Percentiles rank a stretch among this genome's conserved stretches.
phyloP scores from a whole-genome alignment of 2,797 vertebrate genomes.

The Taeniopygia guttata region DNA sequence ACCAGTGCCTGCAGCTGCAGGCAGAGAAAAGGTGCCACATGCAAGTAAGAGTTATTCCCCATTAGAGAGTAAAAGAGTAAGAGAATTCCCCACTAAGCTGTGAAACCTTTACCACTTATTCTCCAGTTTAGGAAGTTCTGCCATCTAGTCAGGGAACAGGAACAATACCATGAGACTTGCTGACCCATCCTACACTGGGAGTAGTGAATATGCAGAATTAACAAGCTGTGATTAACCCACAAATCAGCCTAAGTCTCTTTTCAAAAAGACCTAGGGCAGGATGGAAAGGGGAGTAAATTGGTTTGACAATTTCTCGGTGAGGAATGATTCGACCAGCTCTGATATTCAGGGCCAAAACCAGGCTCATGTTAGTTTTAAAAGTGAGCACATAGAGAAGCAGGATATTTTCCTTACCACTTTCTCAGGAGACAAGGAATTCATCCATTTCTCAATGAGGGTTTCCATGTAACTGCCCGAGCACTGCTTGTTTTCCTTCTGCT shows the following conservation, averaged over 20 bases:
- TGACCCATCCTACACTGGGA: background rate
- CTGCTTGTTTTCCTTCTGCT: constrained; percentile 96
- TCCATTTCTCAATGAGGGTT: constrained; percentile 99
- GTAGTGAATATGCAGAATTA: background rate
- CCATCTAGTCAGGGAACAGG: background rate
- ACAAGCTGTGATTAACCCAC: background rate
- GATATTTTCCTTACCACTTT: constrained; percentile 87
- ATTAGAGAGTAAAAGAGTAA: background rate
- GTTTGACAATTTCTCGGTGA: background rate
- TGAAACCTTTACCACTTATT: background rate
- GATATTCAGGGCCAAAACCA: background rate
- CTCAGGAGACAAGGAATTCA: constrained; percentile 97
- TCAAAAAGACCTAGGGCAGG: background rate
- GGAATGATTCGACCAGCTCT: background rate
- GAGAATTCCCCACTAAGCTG: background rate
- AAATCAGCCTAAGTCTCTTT: background rate
- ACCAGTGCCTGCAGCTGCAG: background rate
- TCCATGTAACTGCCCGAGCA: constrained; percentile 98
- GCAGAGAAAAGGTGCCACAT: background rate
- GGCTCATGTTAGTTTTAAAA: background rate
- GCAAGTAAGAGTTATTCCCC: background rate
- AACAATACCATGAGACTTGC: background rate
- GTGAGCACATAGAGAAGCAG: background rate
- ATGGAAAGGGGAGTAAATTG: background rate
- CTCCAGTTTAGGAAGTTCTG: background rate